Evolutionary conservation across 2,113 vertebrate species (phyloP), one percentile per base, ranked within the genome.

Genomic region (Pithys albifrons): DNA sequence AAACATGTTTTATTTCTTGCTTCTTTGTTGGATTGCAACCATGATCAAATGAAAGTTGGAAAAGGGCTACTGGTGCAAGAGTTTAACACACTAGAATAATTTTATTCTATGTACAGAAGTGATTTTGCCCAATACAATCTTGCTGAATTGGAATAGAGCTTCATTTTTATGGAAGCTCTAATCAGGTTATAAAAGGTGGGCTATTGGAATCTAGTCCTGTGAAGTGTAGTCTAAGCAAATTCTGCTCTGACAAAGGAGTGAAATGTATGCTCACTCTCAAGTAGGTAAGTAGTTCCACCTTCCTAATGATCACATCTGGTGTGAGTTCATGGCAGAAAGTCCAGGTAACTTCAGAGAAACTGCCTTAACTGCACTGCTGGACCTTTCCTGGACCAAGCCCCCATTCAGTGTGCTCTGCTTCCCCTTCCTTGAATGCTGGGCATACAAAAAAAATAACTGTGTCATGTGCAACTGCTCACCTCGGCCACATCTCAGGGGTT

Each of bases 1-100:
- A 89, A 74, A 78, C 46, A 8, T 65, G n/a, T 75, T 93, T 96
- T 86, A 92, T 97, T 96, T 97, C 92, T 97, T 95, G 88, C 72
- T 95, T 17, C 59, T 95, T 72, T 91, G 66, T 64, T 72, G 69
- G 20, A 48, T 72, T 55, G 52, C 61, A 85, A 8, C 57, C 46
- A 12, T 67, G 45, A 84, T 91, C 67, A 81, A 65, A 41, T 87
- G 85, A 49, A 95, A 90, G 79, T 43, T 78, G 33, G 58, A 55
- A 48, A 57, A 70, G 18, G 24, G 45, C 23, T 73, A 52, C 11
- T 57, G 10, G 19, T 85, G 35, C 4, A 61, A 8, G 49, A 10
- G 4, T 92, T 90, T 15, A 58, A 17, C 14, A 20, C 2, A 0
- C 6, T 71, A 41, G 54, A 71, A 62, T 78, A 72, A 78, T 48